phyloP scores from a whole-genome alignment of 2,888 invertebrate genomes.

The Eupithecia exiguata region DNA sequence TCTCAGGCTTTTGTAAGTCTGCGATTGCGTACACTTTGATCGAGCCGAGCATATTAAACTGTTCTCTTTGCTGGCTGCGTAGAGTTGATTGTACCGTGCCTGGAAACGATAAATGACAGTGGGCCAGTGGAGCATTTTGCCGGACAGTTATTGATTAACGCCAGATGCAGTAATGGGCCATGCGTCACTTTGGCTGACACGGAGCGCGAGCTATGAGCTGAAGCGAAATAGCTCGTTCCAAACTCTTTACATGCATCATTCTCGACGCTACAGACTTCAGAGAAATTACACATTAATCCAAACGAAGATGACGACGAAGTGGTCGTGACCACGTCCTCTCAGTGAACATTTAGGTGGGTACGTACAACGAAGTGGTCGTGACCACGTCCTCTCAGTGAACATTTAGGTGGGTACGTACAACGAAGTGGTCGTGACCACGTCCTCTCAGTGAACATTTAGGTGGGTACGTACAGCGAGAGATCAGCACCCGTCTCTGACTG shows the following conservation, averaged over 20 bases:
- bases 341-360: too few relatives aligned
- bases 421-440: background rate
- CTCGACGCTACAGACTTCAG: background rate
- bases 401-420: too few relatives aligned
- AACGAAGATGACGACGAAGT: background rate
- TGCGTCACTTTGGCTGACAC: constrained; percentile 52
- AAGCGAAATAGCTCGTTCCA: constrained; percentile 10
- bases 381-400: too few relatives aligned
- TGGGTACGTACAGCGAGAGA: background rate
- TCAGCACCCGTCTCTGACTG: background rate
- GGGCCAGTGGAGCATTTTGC: constrained; percentile 43
- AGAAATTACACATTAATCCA: background rate
- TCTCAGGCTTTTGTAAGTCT: constrained; percentile 26
- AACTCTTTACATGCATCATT: background rate
- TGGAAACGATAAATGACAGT: constrained; percentile 53
- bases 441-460: background rate
- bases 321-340: too few relatives aligned
- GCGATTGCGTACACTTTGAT: constrained; percentile 21
- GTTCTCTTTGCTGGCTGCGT: constrained; percentile 11
- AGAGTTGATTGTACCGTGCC: constrained; percentile 23
- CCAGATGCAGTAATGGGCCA: constrained; percentile 63
- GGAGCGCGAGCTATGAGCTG: constrained; percentile 5
- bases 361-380: too few relatives aligned
- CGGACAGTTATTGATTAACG: constrained; percentile 69
- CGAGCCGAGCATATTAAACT: constrained; percentile 1